phyloP scores from a whole-genome alignment of 2,888 invertebrate genomes.

The Tenthredo scrophulariae region DNA sequence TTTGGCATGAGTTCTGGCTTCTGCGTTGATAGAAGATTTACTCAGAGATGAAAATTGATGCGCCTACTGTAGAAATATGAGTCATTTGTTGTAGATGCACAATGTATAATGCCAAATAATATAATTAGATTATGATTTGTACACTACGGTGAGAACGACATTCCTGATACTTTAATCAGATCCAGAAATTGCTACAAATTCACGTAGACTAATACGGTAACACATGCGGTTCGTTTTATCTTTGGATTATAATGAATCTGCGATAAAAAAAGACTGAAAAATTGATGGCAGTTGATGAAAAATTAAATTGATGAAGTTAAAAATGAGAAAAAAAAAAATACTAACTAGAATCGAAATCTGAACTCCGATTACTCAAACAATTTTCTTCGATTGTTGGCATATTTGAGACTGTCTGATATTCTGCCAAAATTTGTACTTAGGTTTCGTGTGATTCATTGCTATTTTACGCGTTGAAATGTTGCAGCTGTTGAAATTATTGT shows the following conservation, averaged over 20 bases:
- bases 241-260: background rate
- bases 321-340: background rate
- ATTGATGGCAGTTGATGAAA: background rate
- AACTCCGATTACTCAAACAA: background rate
- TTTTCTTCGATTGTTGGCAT: slow-evolving; percentile 7
- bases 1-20: slow-evolving; percentile 6
- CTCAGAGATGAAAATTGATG: slow-evolving; percentile 7
- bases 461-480: slow-evolving; percentile 4
- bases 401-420: background rate
- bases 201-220: background rate
- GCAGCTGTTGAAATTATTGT: slow-evolving; percentile 11
- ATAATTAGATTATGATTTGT: slow-evolving; percentile 48
- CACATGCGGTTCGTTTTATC: background rate
- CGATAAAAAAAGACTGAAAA: background rate
- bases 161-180: slow-evolving; percentile 16
- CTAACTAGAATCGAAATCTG: background rate
- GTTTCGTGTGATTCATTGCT: slow-evolving; percentile 24
- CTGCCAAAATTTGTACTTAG: background rate
- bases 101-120: slow-evolving; percentile 46
- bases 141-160: slow-evolving; percentile 1
- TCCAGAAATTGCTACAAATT: background rate
- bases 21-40: background rate
- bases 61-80: slow-evolving; percentile 23
- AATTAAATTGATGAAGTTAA: background rate
- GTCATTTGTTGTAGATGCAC: background rate